Percentiles rank a stretch among this genome's conserved stretches.
Evolutionary conservation across 2,113 vertebrate species (phyloP).

Genomic region (Dascyllus trimaculatus): DNA sequence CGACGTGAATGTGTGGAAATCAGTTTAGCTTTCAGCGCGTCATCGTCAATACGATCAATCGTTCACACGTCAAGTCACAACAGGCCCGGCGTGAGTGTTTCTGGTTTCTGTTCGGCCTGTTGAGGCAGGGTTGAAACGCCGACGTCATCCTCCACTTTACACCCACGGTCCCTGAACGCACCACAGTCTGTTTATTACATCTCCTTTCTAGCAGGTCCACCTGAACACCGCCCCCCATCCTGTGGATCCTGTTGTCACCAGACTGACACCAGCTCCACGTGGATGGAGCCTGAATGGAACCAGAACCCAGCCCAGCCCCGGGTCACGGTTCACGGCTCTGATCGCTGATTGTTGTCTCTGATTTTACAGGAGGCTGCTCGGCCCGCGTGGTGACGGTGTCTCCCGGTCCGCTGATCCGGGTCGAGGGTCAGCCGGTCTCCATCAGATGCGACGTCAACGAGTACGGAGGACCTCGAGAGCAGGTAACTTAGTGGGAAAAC

Average conservation of each 20-base stretch:
- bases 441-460: constrained; percentile 91
- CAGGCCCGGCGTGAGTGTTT: not conserved
- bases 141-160: too few relatives aligned
- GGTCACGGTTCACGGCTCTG: too few relatives aligned
- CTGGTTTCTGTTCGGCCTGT: too few relatives aligned
- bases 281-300: too few relatives aligned
- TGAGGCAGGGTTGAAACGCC: not conserved
- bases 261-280: too few relatives aligned
- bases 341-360: not conserved
- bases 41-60: not conserved
- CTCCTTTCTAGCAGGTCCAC: too few relatives aligned
- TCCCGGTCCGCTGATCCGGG: constrained; percentile 88
- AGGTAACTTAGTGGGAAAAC: constrained; percentile 73
- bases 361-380: constrained; percentile 77
- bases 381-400: constrained; percentile 92
- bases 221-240: too few relatives aligned
- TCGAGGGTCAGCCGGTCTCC: constrained; percentile 88
- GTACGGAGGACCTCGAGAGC: constrained; percentile 92
- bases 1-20: too few relatives aligned
- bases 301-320: too few relatives aligned
- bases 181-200: too few relatives aligned
- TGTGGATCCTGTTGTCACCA: too few relatives aligned
- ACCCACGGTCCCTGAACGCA: too few relatives aligned
- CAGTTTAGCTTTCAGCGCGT: not conserved
- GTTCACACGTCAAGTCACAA: constrained; percentile 29